Evolutionary conservation across 2,113 vertebrate genomes (phyloP).

Genomic region (Macroglossus sobrinus): DNA sequence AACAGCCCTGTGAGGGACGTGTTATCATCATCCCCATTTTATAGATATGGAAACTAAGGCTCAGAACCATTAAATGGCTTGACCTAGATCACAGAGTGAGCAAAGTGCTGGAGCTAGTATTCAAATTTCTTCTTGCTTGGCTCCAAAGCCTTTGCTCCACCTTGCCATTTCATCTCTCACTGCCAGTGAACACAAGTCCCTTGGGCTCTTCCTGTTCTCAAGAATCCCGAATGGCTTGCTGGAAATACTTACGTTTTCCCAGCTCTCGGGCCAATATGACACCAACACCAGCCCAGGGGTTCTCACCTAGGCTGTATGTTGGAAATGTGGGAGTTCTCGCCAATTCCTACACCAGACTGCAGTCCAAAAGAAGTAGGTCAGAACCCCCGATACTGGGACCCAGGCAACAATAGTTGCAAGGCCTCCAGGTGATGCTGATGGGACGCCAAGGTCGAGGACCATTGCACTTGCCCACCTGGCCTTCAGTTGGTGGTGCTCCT

Average conservation of each 20-base stretch:
- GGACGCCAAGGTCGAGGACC: not conserved
- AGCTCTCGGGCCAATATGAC: not conserved
- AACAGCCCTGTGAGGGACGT: not conserved
- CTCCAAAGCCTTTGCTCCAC: not conserved
- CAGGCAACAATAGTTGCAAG: not conserved
- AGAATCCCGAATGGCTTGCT: not conserved
- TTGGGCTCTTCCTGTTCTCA: not conserved
- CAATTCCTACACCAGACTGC: not conserved
- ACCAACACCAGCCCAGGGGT: not conserved
- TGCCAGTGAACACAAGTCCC: not conserved
- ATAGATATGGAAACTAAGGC: not conserved
- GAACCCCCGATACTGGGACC: not conserved
- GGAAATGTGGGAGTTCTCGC: not conserved
- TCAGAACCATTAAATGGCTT: not conserved
- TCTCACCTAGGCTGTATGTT: not conserved
- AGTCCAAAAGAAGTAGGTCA: not conserved
- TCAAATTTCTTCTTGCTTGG: not conserved
- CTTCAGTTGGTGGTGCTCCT: not conserved
- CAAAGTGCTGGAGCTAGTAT: not conserved
- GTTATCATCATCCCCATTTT: not conserved
- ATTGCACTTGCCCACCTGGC: not conserved
- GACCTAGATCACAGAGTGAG: not conserved
- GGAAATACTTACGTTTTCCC: not conserved
- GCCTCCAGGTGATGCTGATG: not conserved
- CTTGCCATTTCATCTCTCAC: not conserved